phyloP scores from a whole-genome alignment of 2,888 invertebrate species.

The Cecidostiba fungosa region DNA sequence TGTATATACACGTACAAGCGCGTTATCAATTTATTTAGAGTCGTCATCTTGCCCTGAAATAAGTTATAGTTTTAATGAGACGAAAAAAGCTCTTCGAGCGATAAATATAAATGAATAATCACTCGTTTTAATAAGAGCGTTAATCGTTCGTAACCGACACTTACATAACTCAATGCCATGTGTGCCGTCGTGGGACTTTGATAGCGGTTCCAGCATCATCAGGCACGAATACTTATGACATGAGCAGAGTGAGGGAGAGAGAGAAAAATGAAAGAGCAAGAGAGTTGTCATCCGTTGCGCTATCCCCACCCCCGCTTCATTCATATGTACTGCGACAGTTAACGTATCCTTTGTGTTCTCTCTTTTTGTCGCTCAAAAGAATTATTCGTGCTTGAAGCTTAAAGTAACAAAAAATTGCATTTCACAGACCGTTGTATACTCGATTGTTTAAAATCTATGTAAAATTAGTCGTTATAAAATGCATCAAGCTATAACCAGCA shows the following conservation, averaged over 20 bases:
- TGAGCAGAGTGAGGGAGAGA: slow-evolving; percentile 20
- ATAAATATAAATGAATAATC: slow-evolving; percentile 25
- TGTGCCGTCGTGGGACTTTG: slow-evolving; percentile 36
- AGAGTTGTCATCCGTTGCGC: slow-evolving; percentile 35
- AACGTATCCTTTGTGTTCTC: slow-evolving; percentile 20
- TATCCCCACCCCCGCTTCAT: slow-evolving; percentile 28
- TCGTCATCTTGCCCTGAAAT: background rate
- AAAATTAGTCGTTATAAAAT: background rate
- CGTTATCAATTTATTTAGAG: background rate
- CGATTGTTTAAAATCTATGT: background rate
- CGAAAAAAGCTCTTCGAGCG: background rate
- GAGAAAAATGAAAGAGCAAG: slow-evolving; percentile 24
- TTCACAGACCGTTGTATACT: background rate
- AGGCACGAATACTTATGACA: background rate
- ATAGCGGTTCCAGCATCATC: slow-evolving; percentile 29
- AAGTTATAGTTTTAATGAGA: background rate
- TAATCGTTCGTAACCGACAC: background rate
- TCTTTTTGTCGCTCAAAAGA: background rate
- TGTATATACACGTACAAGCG: background rate
- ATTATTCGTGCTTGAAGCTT: background rate
- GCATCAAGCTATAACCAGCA: background rate
- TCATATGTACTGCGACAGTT: background rate
- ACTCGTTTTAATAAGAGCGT: slow-evolving; percentile 17
- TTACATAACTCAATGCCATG: slow-evolving; percentile 34
- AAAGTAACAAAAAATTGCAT: background rate